Evolutionary conservation across 2,797 vertebrate genomes (phyloP), one percentile per base, ranked within the genome.

Genomic region (Orientallactaga sibirica): DNA sequence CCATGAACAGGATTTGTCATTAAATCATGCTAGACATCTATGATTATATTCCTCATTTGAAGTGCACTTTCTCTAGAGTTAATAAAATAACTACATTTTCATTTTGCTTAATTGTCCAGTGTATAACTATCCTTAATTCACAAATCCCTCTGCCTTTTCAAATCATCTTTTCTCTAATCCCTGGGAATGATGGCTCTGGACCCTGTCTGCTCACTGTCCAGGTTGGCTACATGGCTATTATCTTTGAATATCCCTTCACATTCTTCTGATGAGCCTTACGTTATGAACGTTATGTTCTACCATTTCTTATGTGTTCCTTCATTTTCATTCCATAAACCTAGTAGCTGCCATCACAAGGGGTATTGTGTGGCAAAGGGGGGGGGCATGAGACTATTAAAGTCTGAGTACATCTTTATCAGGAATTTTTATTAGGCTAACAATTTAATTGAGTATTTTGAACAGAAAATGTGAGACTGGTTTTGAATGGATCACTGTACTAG

Each of bases 101-200:
- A 52, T 87, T 88, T 67, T 96, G 33, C 14, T 74, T 83, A 78
- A 61, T 79, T 92, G 19, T 33, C n/a, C 71, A 64, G 18, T 74
- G 70, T 33, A 29, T 58, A 20, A 5, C 10, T 83, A 70, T 33
- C 20, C 37, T 41, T 3, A 22, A 15, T 33, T 85, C 37, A 7
- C 1, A n/a, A 88, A 66, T 37, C 29, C 64, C 27, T 73, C 43
- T n/a, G 5, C 3, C 64, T 11, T 61, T 84, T 70, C 29, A 83
- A 62, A 71, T 68, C 33, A 55, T 58, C 43, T 43, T 64, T 79
- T 1, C 14, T 68, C 77, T 48, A 29, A 62, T 61, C 25, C 43
- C 0, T n/a, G 77, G 7, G 25, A 25, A 22, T 15, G 22, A 20
- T 15, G 20, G 24, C 52, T 48, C 41, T 75, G 62, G 15, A 61